These are phyloP conservation scores for Sarcophaga variegata DNA, from an alignment of 2,888 invertebrate species.

Conservation along the genomic window DNA sequence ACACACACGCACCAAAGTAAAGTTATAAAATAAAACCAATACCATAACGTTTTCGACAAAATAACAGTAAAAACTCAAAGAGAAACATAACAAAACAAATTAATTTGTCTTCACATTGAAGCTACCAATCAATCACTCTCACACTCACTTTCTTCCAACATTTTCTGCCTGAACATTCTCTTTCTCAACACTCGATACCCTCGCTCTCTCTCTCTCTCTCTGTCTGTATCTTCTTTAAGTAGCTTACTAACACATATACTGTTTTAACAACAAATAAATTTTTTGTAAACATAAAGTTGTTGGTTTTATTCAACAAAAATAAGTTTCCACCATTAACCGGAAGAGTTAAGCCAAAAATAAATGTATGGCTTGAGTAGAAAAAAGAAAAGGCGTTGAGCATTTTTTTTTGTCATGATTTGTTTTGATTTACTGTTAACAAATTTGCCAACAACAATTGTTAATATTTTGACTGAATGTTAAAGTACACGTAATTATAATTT, in stretches of 20 bases:
- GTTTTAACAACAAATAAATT: background rate
- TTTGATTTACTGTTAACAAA: constrained; percentile 37
- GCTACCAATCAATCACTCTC: constrained; percentile 23
- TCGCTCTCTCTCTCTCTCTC: no score
- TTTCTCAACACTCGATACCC: background rate
- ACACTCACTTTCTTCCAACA: background rate
- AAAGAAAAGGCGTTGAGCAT: background rate
- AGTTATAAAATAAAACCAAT: background rate
- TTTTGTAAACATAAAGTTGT: background rate
- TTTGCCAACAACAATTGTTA: constrained; percentile 10
- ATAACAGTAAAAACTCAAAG: background rate
- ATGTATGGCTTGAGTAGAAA: background rate
- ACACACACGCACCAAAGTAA: background rate
- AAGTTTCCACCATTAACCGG: background rate
- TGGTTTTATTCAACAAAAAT: background rate
- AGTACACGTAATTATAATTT: background rate
- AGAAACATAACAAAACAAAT: constrained; percentile 3
- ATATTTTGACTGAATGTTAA: background rate
- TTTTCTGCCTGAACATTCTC: background rate
- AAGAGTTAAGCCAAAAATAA: background rate
- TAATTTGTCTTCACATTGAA: background rate
- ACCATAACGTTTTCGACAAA: background rate
- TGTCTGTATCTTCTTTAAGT: background rate
- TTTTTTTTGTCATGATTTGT: background rate
- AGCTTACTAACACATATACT: background rate